phyloP scores from a whole-genome alignment of 2,797 vertebrate species.

The Capromys pilorides region DNA sequence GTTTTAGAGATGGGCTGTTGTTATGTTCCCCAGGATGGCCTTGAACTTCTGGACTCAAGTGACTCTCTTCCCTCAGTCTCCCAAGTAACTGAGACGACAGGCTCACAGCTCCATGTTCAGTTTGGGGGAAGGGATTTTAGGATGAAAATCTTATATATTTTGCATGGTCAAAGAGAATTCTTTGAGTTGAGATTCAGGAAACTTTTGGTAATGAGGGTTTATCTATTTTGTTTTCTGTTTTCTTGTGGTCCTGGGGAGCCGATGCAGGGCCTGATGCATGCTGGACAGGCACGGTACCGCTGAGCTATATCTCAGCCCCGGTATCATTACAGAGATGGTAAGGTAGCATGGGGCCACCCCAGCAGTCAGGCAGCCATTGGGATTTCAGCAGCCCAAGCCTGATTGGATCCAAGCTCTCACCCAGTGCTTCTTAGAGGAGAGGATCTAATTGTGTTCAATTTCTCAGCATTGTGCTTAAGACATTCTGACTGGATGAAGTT shows the following conservation, averaged over 20 bases:
- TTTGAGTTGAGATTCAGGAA: slow-evolving; percentile 21
- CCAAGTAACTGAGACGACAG: not conserved
- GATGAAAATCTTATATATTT: too few species aligned
- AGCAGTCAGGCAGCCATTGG: not conserved
- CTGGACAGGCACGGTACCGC: not conserved
- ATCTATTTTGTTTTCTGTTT: not conserved
- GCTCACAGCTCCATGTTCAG: too few species aligned
- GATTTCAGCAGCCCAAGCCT: not conserved
- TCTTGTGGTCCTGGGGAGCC: not conserved
- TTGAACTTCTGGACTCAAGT: not conserved
- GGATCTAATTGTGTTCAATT: not conserved
- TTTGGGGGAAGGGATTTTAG: not conserved
- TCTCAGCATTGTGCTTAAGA: not conserved
- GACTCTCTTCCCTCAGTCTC: not conserved
- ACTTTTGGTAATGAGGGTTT: not conserved
- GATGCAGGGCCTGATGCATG: not conserved
- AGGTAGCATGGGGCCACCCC: not conserved
- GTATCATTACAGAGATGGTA: not conserved
- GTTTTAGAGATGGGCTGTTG: not conserved
- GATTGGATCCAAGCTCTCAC: not conserved
- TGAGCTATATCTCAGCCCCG: not conserved
- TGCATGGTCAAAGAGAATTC: not conserved
- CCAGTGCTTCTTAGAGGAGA: not conserved
- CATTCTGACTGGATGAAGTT: not conserved
- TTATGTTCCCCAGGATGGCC: not conserved